Evolutionary conservation across 1,140 invertebrate species (phyloP), one percentile per base, ranked within the genome.

Genomic region (Yoshiicerus persimilis): DNA sequence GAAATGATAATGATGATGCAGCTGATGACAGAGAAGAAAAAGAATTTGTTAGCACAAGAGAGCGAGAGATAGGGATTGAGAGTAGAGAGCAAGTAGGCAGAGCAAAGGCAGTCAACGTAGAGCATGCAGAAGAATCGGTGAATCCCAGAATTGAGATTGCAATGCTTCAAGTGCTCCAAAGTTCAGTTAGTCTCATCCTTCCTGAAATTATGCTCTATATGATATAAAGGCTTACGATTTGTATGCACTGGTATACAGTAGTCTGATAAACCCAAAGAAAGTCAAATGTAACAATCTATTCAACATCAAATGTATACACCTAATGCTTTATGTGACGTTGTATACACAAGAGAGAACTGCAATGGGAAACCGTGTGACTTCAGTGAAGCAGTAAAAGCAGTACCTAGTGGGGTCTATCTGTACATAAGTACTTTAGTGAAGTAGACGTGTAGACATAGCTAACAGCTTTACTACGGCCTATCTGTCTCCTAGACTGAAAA

Each of bases 1-100:
- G 38, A 47, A 84, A 84, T 47, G 39, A 84, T 84, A 84, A 84
- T 84, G 83, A 84, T 84, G 83, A 84, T 84, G 83, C 83, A 84
- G 83, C 83, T 47, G 38, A 84, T 41, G 41, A 56, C 41, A 84
- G 41, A 30, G 41, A 56, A 41, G 41, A 47, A 84, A 84, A 84
- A 47, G 83, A 27, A 84, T 27, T 32, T 84, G 39, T 47, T 84
- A 56, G 41, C 25, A 84, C 23, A 47, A 36, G 25, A 56, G 41
- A 84, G 36, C 36, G 20, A 32, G 34, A 34, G 20, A 47, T n/a
- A 47, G 83, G 23, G 39, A 47, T 8, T 41, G 70, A 77, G 70
- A 77, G 70, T 30, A 80, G 8, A 32, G 25, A 70, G 66, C 41
- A 47, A 47, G 41, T 47, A 27, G 47, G 30, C 13, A 27, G 70